Conservation (phyloP, 1,140 invertebrate species). For the Nephila pilipes region DNA sequence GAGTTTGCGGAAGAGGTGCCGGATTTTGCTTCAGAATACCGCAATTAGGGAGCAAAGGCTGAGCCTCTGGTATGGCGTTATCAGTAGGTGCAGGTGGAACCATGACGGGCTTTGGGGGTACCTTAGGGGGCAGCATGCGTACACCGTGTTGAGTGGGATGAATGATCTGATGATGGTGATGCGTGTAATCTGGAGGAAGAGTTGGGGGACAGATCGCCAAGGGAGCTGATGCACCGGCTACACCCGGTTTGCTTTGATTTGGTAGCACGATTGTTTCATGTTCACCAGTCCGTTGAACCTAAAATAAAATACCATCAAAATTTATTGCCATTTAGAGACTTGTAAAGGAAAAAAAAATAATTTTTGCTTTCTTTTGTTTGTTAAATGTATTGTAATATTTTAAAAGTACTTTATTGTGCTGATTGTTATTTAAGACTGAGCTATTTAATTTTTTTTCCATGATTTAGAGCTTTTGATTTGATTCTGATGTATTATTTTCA, state of each 20-base stretch:
- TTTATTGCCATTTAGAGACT: too few species aligned
- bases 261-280: slow-evolving; percentile 65
- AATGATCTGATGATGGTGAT: slow-evolving; percentile 66
- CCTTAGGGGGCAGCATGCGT: slow-evolving; percentile 68
- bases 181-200: slow-evolving; percentile 66
- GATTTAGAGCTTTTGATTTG: too few species aligned
- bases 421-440: too few species aligned
- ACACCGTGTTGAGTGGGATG: slow-evolving; percentile 69
- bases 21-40: slow-evolving; percentile 46
- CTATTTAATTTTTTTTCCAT: too few species aligned
- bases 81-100: slow-evolving; percentile 58
- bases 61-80: slow-evolving; percentile 64
- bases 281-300: slow-evolving; percentile 60
- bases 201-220: slow-evolving; percentile 68
- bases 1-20: slow-evolving; percentile 53
- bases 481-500: too few species aligned
- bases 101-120: slow-evolving; percentile 71
- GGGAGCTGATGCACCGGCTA: slow-evolving; percentile 41
- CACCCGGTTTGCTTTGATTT: slow-evolving; percentile 37
- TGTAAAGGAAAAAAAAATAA: too few species aligned
- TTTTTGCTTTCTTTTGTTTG: too few species aligned
- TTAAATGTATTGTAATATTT: too few species aligned
- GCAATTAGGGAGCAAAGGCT: slow-evolving; percentile 67
- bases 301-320: background rate
- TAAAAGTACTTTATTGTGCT: too few species aligned